A percentile compares a stretch with the other conserved stretches of the same genome.
These are phyloP conservation scores for Drosophila vallismaia DNA, from an alignment of 2,888 invertebrate species.

Conservation along the genomic window DNA sequence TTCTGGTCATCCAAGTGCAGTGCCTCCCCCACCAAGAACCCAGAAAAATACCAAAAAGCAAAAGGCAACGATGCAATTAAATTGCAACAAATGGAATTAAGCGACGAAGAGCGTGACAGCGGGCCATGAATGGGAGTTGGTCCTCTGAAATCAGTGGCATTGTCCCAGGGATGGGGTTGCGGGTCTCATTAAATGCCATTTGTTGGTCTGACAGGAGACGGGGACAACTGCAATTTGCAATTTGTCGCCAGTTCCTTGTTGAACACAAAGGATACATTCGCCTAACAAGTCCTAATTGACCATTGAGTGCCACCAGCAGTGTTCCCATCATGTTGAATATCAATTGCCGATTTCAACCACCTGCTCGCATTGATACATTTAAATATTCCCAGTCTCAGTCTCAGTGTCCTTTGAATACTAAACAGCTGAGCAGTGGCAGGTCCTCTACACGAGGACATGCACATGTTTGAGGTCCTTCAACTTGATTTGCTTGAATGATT, in stretches of 20 bases:
- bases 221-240: constrained; percentile 2
- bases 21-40: not conserved
- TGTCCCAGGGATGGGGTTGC: constrained; percentile 31
- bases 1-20: constrained; percentile 23
- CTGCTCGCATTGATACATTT: constrained; percentile 18
- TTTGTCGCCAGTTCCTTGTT: not conserved
- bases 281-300: constrained; percentile 32
- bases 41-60: constrained; percentile 13
- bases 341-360: constrained; percentile 14
- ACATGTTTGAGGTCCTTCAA: constrained; percentile 33
- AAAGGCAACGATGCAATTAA: constrained; percentile 62
- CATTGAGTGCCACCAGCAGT: constrained; percentile 19
- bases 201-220: constrained; percentile 18
- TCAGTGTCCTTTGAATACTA: constrained; percentile 13
- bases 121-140: constrained; percentile 39
- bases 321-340: constrained; percentile 21
- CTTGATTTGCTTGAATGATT: constrained; percentile 12
- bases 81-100: constrained; percentile 74
- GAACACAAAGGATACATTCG: not conserved
- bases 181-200: constrained; percentile 43
- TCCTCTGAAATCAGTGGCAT: constrained; percentile 37
- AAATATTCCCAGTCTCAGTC: not conserved
- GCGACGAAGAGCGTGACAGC: constrained; percentile 63
- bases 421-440: not conserved
- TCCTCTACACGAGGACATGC: constrained; percentile 3